Evolutionary conservation across 2,888 invertebrate genomes (phyloP), one percentile per base, ranked within the genome.

Genomic region (Dicranocentrus wangi): DNA sequence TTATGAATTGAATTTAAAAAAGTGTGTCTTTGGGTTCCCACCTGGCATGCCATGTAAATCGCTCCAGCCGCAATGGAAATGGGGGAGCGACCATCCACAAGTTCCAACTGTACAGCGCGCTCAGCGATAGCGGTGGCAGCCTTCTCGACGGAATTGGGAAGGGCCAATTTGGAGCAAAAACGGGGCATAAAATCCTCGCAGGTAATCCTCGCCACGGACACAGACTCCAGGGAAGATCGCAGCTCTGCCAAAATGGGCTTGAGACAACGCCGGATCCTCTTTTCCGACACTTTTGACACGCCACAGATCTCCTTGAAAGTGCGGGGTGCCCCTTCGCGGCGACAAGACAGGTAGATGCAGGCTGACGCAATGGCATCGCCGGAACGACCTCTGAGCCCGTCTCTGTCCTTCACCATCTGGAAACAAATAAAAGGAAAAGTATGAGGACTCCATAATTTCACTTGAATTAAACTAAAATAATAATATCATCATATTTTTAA

Each of bases 231-330:
- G 43, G 95, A 98, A 0, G 98, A 99, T 88, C 98, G 97, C 65
- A 99, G 90, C 0, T 96, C 97, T 89, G 98, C 98, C 42, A 99
- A 90, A 81, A 99, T 99, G 47, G 99, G 89, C 88, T 99, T 98
- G 89, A 99, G 99, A 88, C 98, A 99, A 86, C 98, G 91, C 0
- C 99, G 99, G 80, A 99, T 99, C 90, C 99, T 99, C 88, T 99
- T 98, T 90, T 99, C 99, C 88, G 98, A 97, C 78, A 99, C 96
- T 90, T 96, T 97, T 88, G 98, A 98, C 68, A 99, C 97, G 0
- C 98, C 99, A 89, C 99, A 99, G 82, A 99, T 99, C 91, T 99
- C 99, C 88, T 97, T 99, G 89, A 99, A 99, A 15, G 99, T 99
- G 86, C 99, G 92, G 0, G 99, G 99, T 0, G 99, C 99, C 2